phyloP scores from a whole-genome alignment of 2,113 vertebrate species.

The Callocephalon fimbriatum region DNA sequence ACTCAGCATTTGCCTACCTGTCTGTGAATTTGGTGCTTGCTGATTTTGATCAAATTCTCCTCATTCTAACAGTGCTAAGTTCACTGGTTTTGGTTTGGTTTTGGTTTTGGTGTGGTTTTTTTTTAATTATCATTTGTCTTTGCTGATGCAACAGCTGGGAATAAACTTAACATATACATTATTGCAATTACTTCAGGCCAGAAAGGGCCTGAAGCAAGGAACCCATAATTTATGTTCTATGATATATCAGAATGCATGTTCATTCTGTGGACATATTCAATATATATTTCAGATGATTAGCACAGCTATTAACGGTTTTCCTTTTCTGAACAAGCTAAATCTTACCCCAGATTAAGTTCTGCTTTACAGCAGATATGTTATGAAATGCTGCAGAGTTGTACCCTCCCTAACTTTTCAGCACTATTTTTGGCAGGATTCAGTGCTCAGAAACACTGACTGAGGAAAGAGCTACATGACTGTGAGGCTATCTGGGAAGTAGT shows the following conservation, averaged over 20 bases:
- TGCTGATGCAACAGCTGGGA: background rate
- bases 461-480: background rate
- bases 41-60: background rate
- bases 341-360: background rate
- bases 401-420: background rate
- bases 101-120: fast-evolving
- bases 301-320: background rate
- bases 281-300: background rate
- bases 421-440: background rate
- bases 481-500: background rate
- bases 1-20: fast-evolving
- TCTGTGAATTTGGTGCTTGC: background rate
- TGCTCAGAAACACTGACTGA: background rate
- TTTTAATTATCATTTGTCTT: background rate
- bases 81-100: background rate
- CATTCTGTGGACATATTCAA: background rate
- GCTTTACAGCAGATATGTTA: background rate
- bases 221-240: background rate
- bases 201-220: background rate
- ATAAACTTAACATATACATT: background rate
- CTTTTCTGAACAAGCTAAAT: background rate
- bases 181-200: background rate
- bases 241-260: background rate
- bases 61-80: background rate
- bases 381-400: background rate